A percentile compares a stretch with the other conserved stretches of the same genome.
Conservation (phyloP, 2,797 vertebrate genomes). For the Babyrousa celebensis region DNA sequence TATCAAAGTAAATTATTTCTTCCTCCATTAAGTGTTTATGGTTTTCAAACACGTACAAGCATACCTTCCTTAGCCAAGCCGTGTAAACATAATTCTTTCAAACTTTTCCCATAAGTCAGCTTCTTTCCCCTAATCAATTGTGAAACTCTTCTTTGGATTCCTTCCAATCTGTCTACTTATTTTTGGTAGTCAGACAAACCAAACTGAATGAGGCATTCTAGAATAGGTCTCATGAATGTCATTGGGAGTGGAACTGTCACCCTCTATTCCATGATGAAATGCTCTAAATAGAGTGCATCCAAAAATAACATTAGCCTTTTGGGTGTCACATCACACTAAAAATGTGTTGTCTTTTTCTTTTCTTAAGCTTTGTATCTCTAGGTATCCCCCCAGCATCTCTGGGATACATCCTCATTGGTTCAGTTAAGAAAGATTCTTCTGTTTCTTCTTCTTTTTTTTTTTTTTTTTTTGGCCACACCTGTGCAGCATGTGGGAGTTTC, state of each 20-base stretch:
- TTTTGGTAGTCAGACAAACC: constrained; percentile 79
- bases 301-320: constrained; percentile 81
- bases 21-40: constrained; percentile 48
- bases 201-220: constrained; percentile 75
- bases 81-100: constrained; percentile 74
- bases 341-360: not conserved
- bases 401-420: not conserved
- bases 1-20: constrained; percentile 71
- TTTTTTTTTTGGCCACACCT: no score
- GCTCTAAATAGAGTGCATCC: constrained; percentile 68
- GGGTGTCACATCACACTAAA: constrained; percentile 57
- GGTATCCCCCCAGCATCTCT: not conserved
- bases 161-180: constrained; percentile 80
- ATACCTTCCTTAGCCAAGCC: constrained; percentile 37
- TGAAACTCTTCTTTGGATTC: constrained; percentile 77
- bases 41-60: constrained; percentile 31
- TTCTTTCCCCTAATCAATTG: constrained; percentile 75
- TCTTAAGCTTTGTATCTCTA: constrained; percentile 32
- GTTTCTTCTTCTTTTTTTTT: no score
- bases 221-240: constrained; percentile 83
- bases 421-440: not conserved
- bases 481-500: no score
- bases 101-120: constrained; percentile 61
- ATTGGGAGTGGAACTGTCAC: constrained; percentile 74
- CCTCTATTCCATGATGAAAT: constrained; percentile 74